Base-by-base conservation (phyloP, 1,140 invertebrate species). In the Antheraea pernyi region DNA sequence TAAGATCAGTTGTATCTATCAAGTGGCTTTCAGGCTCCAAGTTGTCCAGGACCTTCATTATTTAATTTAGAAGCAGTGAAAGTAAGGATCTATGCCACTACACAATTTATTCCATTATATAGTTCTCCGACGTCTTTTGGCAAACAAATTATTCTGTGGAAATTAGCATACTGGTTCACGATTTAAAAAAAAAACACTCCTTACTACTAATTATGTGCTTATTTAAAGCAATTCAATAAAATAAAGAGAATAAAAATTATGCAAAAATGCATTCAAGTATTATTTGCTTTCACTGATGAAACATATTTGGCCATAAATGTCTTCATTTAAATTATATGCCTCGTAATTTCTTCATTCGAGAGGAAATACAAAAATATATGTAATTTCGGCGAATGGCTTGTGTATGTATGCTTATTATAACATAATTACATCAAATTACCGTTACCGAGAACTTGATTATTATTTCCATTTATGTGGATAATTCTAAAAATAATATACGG, bases 381-480 rank as follows among this genome's bases (percentile, higher is more conserved):
- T 53, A 53, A 53, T 53, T 53, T 53, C 46, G 46, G 0, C 16
- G 46, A 53, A 53, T 53, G 46, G 13, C 13, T 53, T 53, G 11
- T 42, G 39, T 11, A 13, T 53, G 11, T 13, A 6, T 16, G 46
- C 46, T 53, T 53, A 16, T 53, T 53, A 53, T 53, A 53, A 53
- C 13, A 53, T 53, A 53, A 53, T 53, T 53, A 53, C 46, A 53
- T 53, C 46, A 53, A 53, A 53, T 53, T 53, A 53, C 16, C 13
- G 46, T 53, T 53, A 53, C 46, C 46, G 46, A 53, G 46, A 53
- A 53, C 10, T 16, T 53, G 11, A 53, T 53, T 53, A 13, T 16
- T 53, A 53, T 11, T 53, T 53, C 46, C 46, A 53, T 53, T 16
- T 13, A 53, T n/a, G 16, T 53, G 16, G 16, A 53, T 11, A 53